Base-by-base conservation (phyloP, 64 coral and sea anemone genomes). In the Montipora efflorescens region DNA sequence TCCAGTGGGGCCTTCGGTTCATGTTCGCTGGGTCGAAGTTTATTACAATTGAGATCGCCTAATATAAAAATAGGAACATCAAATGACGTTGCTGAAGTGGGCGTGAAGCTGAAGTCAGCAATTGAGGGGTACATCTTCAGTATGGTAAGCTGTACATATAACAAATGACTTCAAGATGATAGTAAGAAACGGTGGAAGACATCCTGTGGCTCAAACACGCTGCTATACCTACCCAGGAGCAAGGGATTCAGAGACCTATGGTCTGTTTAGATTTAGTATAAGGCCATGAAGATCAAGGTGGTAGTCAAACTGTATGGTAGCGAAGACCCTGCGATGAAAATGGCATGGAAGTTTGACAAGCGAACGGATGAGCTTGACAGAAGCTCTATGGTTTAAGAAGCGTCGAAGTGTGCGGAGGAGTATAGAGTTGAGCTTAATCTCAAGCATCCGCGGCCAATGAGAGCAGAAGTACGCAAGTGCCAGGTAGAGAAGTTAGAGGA, bases 251-350 rank as follows among this genome's bases (percentile, higher is more conserved):
- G 89, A 71, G 89, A 61, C 5, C n/a, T 91, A 15, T 64, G 69
- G 9, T 81, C 58, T 67, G 89, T 91, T 21, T 61, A 81, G 58
- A 70, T 18, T 36, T 58, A 80, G 23, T 81, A 91, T 72, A 91
- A 82, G 49, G 62, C 53, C 52, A 81, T 64, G 8, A 91, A 91
- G 48, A 91, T 81, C 78, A 81, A 81, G 78, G 52, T 18, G 15
- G 75, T 55, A 7, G 23, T 91, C 5, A 90, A 80, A 77, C 51
- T 91, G 12, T 66, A 48, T 19, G 8, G 25, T 18, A 79, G 22
- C 43, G 23, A n/a, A 1, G 89, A 80, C 23, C 52, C 52, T 10
- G 51, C 76, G 5, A 79, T 90, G 13, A 19, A 28, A 79, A 19
- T 69, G 19, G 77, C 80, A 68, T 59, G 76, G 53, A 7, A 21